Percentiles rank a stretch among this genome's conserved stretches.
These are phyloP conservation scores for Harpegnathos saltator DNA, from an alignment of 1,140 invertebrate genomes.

Conservation along the genomic window DNA sequence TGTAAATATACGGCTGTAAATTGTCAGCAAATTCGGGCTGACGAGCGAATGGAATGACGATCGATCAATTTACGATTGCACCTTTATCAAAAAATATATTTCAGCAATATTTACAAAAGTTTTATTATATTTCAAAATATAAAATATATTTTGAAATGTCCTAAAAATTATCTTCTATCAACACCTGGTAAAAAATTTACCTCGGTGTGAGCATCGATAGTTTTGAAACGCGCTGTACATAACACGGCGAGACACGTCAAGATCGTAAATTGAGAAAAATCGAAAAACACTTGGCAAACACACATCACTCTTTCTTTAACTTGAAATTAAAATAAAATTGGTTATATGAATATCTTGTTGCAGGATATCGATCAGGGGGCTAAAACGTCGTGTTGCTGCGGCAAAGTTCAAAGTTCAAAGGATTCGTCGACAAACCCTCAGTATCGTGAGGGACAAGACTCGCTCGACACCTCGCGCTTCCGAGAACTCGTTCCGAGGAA, in stretches of 20 bases:
- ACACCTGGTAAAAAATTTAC: neutral
- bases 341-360: conserved; percentile 31
- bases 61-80: too few species aligned
- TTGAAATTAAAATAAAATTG: conserved; percentile 37
- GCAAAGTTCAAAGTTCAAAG: conserved; percentile 39
- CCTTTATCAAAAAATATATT: too few species aligned
- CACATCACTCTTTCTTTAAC: neutral
- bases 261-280: neutral
- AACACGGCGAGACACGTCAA: neutral
- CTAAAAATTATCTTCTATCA: too few species aligned
- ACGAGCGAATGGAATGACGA: too few species aligned
- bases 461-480: neutral
- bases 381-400: conserved; percentile 61
- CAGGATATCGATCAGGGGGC: conserved; percentile 66
- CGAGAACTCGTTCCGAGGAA: neutral
- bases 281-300: neutral
- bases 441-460: neutral
- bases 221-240: neutral
- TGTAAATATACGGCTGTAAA: too few species aligned
- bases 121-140: too few species aligned
- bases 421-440: conserved; percentile 10
- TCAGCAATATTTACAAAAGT: too few species aligned
- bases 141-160: neutral
- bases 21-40: too few species aligned
- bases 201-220: neutral